Conservation (phyloP, 2,797 vertebrate genomes). For the Atherinosoma microstoma region DNA sequence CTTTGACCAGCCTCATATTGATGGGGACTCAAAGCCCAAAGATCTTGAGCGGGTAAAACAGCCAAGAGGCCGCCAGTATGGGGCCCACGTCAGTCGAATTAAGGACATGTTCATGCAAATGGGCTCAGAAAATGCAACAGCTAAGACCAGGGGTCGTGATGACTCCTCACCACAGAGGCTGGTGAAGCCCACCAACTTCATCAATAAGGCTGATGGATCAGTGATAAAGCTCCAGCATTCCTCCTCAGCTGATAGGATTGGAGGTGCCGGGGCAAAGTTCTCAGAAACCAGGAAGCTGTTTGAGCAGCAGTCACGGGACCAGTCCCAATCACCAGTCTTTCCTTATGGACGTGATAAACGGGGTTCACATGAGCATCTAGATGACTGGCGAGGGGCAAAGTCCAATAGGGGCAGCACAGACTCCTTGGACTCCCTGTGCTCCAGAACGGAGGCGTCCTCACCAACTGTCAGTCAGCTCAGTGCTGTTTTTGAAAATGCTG, state of each 20-base stretch:
- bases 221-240: constrained; percentile 90
- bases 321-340: constrained; percentile 88
- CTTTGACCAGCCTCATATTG: constrained; percentile 93
- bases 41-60: constrained; percentile 89
- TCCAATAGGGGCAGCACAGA: constrained; percentile 95
- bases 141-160: constrained; percentile 77
- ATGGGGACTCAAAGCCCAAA: constrained; percentile 87
- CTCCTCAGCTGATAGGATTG: constrained; percentile 84
- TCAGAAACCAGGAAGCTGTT: constrained; percentile 95
- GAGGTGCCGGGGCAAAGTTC: constrained; percentile 88
- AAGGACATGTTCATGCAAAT: constrained; percentile 99
- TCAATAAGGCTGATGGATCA: constrained; percentile 91
- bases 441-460: constrained; percentile 93
- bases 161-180: constrained; percentile 89
- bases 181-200: constrained; percentile 90
- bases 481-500: constrained; percentile 93
- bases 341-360: constrained; percentile 90
- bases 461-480: constrained; percentile 98
- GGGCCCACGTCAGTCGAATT: constrained; percentile 96
- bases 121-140: constrained; percentile 87
- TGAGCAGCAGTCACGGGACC: constrained; percentile 90
- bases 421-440: constrained; percentile 96
- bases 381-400: constrained; percentile 90
- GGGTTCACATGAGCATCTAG: constrained; percentile 87
- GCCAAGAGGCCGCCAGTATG: constrained; percentile 94